Conservation (phyloP, 2,888 invertebrate genomes). For the Phyto melanocephala region DNA sequence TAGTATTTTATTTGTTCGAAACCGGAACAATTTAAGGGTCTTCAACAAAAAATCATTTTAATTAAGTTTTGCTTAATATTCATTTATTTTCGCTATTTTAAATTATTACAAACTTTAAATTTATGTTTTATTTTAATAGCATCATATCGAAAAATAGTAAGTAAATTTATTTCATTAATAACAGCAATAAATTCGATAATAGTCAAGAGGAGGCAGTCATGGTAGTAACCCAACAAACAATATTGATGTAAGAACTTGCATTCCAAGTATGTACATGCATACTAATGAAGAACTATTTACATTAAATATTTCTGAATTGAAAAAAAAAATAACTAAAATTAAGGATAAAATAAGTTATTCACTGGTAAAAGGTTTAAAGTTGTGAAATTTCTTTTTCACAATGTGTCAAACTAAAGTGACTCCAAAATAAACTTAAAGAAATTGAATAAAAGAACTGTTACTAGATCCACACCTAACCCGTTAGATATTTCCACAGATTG, state of each 20-base stretch:
- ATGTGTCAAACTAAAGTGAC: too few relatives aligned
- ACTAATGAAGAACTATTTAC: background rate
- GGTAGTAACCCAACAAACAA: background rate
- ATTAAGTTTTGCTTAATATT: background rate
- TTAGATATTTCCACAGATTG: too few relatives aligned
- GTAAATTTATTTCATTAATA: constrained; percentile 22
- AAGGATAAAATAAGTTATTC: too few relatives aligned
- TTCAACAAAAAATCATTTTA: too few relatives aligned
- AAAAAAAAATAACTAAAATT: background rate
- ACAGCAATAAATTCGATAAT: constrained; percentile 6
- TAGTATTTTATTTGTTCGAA: too few relatives aligned
- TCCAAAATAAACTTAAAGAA: too few relatives aligned
- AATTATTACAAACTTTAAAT: constrained; percentile 5
- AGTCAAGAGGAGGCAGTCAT: background rate
- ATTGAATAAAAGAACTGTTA: too few relatives aligned
- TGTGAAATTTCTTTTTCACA: too few relatives aligned
- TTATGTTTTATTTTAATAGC: constrained; percentile 6
- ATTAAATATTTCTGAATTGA: background rate
- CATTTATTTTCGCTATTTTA: background rate
- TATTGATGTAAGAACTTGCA: background rate
- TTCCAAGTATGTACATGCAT: too few relatives aligned
- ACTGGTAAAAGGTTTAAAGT: too few relatives aligned
- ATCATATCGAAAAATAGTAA: constrained; percentile 11
- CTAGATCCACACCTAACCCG: too few relatives aligned
- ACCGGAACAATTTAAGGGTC: too few relatives aligned